These are phyloP conservation scores for Habropoda laboriosa DNA, from an alignment of 1,140 invertebrate species.

Conservation along the genomic window DNA sequence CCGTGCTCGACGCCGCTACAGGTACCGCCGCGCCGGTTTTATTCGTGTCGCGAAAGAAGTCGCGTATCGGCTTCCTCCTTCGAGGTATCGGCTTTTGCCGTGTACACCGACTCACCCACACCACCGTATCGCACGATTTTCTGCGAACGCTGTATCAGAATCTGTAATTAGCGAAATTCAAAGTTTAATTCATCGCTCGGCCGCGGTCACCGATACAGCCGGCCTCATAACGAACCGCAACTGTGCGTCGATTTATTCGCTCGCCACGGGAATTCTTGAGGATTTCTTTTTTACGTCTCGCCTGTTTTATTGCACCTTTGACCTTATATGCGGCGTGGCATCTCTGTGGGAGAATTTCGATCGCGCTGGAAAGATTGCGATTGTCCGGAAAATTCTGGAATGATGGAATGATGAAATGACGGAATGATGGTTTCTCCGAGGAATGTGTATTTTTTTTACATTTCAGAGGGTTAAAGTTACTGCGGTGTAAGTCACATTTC, in stretches of 20 bases:
- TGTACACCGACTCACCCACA: not conserved
- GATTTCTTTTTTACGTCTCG: not conserved
- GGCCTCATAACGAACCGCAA: slow-evolving; percentile 14
- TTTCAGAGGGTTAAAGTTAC: too few species aligned
- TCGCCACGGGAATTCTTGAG: not conserved
- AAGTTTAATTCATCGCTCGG: slow-evolving; percentile 29
- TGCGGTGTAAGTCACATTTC: too few species aligned
- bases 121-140: not conserved
- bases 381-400: too few species aligned
- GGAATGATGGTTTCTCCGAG: too few species aligned
- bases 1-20: slow-evolving; percentile 16
- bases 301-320: too few species aligned
- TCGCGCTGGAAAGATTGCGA: too few species aligned
- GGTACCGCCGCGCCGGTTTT: slow-evolving; percentile 33
- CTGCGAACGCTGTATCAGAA: slow-evolving; percentile 29
- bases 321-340: too few species aligned
- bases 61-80: slow-evolving; percentile 44
- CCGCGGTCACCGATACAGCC: not conserved
- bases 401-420: too few species aligned
- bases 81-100: slow-evolving; percentile 31
- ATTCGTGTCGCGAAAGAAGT: slow-evolving; percentile 51
- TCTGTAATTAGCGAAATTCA: slow-evolving; percentile 42
- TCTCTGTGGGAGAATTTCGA: too few species aligned
- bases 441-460: too few species aligned
- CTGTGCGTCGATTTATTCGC: not conserved